Evolutionary conservation across 2,113 vertebrate species (phyloP).

Genomic region (Sialia sialis): DNA sequence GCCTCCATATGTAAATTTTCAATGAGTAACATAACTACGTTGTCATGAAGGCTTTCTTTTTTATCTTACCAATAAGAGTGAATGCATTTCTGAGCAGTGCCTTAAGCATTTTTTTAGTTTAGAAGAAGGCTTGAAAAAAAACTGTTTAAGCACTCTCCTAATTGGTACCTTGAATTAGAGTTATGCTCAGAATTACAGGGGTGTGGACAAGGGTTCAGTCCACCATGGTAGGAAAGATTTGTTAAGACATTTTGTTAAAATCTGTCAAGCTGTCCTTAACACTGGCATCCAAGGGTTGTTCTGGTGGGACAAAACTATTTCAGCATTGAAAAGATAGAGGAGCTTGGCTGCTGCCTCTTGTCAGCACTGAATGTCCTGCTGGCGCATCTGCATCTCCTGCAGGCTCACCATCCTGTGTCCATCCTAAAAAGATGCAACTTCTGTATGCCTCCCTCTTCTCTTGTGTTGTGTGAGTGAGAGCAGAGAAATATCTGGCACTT

Average conservation of each 20-base stretch:
- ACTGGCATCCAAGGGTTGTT: not conserved
- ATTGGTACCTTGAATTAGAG: not conserved
- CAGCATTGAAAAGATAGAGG: not conserved
- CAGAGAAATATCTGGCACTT: not conserved
- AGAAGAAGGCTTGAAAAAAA: not conserved
- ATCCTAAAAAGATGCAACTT: not conserved
- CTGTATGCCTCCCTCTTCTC: not conserved
- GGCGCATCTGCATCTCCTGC: not conserved
- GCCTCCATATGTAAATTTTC: not conserved
- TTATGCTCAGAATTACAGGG: not conserved
- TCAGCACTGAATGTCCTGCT: not conserved
- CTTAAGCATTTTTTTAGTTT: not conserved
- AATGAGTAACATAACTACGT: not conserved
- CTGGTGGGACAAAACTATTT: not conserved
- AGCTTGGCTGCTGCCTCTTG: not conserved
- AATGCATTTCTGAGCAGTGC: not conserved
- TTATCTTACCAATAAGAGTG: not conserved
- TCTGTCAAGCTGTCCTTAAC: not conserved
- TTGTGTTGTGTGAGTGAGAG: not conserved
- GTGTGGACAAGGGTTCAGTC: not conserved
- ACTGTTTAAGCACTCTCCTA: not conserved
- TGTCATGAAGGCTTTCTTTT: not conserved
- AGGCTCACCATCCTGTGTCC: fast-evolving
- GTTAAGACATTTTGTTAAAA: not conserved
- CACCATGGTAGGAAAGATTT: too few species aligned